Evolutionary conservation across 2,797 vertebrate genomes (phyloP).

Genomic region (Molossus molossus): DNA sequence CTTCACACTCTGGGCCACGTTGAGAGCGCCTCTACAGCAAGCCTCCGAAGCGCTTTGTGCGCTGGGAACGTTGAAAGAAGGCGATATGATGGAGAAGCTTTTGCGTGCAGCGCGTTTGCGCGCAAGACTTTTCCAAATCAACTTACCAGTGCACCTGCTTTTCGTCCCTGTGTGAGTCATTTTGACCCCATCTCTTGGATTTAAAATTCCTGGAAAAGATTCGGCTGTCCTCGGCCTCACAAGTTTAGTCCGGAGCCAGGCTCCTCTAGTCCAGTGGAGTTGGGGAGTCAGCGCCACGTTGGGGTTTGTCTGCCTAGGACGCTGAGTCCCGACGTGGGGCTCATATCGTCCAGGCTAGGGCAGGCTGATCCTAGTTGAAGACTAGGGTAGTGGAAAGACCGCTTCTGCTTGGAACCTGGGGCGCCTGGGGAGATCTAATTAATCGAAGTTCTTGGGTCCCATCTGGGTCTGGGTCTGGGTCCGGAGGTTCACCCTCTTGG

Average conservation of each 20-base stretch:
- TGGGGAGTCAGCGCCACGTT: not conserved
- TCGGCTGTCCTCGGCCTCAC: not conserved
- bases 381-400: not conserved
- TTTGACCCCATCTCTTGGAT: conserved; percentile 53
- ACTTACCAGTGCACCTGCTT: conserved; percentile 73
- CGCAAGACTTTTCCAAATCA: conserved; percentile 43
- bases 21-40: not conserved
- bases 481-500: not conserved
- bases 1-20: not conserved
- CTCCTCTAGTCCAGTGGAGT: not conserved
- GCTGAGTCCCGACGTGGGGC: not conserved
- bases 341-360: not conserved
- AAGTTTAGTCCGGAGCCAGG: not conserved
- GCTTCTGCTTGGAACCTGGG: not conserved
- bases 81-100: not conserved
- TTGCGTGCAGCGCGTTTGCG: not conserved
- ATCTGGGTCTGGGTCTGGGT: not conserved
- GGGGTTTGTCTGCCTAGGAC: not conserved
- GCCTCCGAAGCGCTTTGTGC: not conserved
- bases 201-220: conserved; percentile 30
- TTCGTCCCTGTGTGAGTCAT: not conserved
- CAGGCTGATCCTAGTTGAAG: not conserved
- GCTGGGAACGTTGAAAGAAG: not conserved
- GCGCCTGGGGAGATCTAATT: conserved; percentile 4
- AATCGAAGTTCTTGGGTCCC: not conserved